A percentile compares a stretch with the other conserved stretches of the same genome.
Evolutionary conservation across 2,888 invertebrate genomes (phyloP).

Genomic region (Drosophila subsilvestris): DNA sequence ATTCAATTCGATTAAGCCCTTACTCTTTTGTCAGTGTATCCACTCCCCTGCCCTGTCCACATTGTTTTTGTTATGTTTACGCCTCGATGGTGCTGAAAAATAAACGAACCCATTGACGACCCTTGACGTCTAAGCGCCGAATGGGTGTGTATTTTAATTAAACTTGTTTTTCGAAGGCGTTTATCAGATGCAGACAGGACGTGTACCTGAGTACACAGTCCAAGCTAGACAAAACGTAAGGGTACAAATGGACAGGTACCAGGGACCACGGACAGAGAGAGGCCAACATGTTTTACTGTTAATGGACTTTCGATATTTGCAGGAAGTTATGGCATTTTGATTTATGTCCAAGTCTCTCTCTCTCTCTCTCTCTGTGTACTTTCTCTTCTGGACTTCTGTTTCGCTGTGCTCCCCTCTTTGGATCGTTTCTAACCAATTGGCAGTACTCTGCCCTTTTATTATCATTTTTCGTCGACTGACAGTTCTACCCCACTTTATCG

Average conservation of each 20-base stretch:
- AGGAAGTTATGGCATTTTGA: slow-evolving; percentile 77
- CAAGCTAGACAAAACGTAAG: slow-evolving; percentile 30
- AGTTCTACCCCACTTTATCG: neutral
- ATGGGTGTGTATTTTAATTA: slow-evolving; percentile 71
- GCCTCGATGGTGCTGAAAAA: slow-evolving; percentile 78
- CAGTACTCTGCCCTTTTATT: neutral
- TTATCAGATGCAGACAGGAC: slow-evolving; percentile 80
- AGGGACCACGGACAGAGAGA: slow-evolving; percentile 5
- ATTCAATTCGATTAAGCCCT: no score
- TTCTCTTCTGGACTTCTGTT: neutral
- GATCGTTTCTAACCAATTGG: neutral
- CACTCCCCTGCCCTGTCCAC: slow-evolving; percentile 22
- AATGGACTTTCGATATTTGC: slow-evolving; percentile 77
- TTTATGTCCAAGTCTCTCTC: slow-evolving; percentile 58
- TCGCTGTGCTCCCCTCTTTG: neutral
- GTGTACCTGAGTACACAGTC: slow-evolving; percentile 37
- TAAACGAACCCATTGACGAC: slow-evolving; percentile 64
- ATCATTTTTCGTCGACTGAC: slow-evolving; percentile 8
- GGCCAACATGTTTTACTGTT: slow-evolving; percentile 70
- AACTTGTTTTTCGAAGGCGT: slow-evolving; percentile 71
- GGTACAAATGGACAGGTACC: neutral
- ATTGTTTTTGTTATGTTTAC: slow-evolving; percentile 74
- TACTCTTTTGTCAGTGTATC: neutral
- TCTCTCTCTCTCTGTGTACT: neutral
- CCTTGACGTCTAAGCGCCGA: slow-evolving; percentile 57